Conservation (phyloP, 2,888 invertebrate genomes). For the Drosophila melanosoma region DNA sequence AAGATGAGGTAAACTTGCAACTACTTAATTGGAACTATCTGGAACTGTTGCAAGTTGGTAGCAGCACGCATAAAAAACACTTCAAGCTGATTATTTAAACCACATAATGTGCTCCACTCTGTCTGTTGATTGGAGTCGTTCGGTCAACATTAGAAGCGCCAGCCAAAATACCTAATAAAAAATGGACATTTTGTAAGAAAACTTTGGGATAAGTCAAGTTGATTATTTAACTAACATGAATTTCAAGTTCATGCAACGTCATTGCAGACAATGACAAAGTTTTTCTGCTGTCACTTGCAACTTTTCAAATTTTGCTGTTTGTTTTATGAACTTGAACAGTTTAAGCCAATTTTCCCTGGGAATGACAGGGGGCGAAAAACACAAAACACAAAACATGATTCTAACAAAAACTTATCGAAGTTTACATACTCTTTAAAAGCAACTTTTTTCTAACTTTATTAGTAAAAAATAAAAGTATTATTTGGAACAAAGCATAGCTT, state of each 20-base stretch:
- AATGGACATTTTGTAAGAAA: conserved; percentile 20
- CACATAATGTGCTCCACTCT: conserved; percentile 23
- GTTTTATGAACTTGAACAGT: conserved; percentile 62
- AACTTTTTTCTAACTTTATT: background rate
- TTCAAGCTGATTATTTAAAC: conserved; percentile 29
- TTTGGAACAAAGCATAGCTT: background rate
- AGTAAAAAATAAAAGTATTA: background rate
- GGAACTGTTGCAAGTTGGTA: background rate
- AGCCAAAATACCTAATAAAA: conserved; percentile 16
- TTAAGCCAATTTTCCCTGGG: conserved; percentile 54
- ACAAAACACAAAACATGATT: background rate
- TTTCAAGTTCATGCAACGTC: conserved; percentile 67
- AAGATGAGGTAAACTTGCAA: background rate
- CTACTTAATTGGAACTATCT: background rate
- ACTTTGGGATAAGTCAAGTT: conserved; percentile 44
- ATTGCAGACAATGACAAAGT: conserved; percentile 49
- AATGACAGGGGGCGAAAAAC: conserved; percentile 20
- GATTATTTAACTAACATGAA: conserved; percentile 66
- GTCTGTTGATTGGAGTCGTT: conserved; percentile 5
- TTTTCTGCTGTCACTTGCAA: conserved; percentile 51
- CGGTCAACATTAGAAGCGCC: conserved; percentile 8
- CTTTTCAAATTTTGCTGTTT: conserved; percentile 63
- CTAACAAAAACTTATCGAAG: conserved; percentile 3
- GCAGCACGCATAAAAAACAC: conserved; percentile 22
- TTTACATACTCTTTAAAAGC: conserved; percentile 15